phyloP scores from a whole-genome alignment of 1,140 invertebrate genomes.

The Drosophila pseudoananassae region DNA sequence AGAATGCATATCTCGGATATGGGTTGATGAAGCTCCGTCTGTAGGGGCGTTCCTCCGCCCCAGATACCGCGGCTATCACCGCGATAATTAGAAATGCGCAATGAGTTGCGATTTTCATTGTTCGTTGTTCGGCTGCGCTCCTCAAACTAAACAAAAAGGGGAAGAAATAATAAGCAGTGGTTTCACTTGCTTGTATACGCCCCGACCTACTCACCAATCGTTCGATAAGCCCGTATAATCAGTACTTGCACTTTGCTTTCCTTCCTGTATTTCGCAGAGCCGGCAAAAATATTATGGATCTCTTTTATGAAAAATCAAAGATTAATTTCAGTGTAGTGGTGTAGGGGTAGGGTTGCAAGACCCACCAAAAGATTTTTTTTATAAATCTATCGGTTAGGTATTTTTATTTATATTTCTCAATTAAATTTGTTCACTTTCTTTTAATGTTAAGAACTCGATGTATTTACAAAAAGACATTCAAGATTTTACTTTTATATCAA shows the following conservation, averaged over 20 bases:
- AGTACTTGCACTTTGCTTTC: constrained; percentile 14
- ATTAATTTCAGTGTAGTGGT: constrained; percentile 27
- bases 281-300: constrained; percentile 9
- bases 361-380: not conserved
- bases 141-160: constrained; percentile 12
- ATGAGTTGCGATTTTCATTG: constrained; percentile 74
- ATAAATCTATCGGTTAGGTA: not conserved
- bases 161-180: constrained; percentile 3
- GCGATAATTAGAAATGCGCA: constrained; percentile 47
- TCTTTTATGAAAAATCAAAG: not conserved
- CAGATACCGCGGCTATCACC: constrained; percentile 11
- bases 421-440: not conserved
- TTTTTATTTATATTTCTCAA: not conserved
- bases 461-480: too few species aligned
- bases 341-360: not conserved
- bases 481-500: too few species aligned
- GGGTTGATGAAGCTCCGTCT: constrained; percentile 75
- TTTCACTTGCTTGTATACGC: constrained; percentile 23
- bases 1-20: constrained; percentile 68
- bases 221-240: constrained; percentile 32
- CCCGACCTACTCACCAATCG: constrained; percentile 31
- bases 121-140: constrained; percentile 28
- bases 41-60: constrained; percentile 33
- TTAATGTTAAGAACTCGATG: too few species aligned
- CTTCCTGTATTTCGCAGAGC: constrained; percentile 10